Base-by-base conservation (phyloP, 1,140 invertebrate species). In the Bilobella aurantiaca region DNA sequence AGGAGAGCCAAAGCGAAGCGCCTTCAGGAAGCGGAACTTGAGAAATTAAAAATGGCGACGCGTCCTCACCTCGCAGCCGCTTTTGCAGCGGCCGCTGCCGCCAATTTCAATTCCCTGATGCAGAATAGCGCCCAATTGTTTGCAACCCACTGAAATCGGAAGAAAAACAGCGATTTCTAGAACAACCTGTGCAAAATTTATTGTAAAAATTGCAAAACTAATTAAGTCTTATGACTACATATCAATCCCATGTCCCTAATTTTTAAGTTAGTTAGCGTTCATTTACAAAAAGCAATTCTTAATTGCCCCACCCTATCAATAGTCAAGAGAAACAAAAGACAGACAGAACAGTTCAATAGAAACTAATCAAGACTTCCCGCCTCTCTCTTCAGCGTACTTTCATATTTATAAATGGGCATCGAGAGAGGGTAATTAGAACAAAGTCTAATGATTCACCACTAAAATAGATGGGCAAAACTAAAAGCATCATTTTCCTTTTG, bases 21-120 rank as follows among this genome's bases (percentile, higher is more conserved):
- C 27, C 82, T 96, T 8, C 92, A 96, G 76, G 93, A 97, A 78
- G 92, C 93, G 31, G 93, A 96, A 82, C 85, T 93, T 71, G 91
- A 92, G 78, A 91, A 91, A 77, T 77, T 91, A 69, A 86, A 88
- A 76, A 88, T 90, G 86, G 86, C 86, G 16, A 81, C 83, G 1
- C 77, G 85, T 59, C 74, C 68, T 29, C 72, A 73, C 64, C 66
- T 75, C 59, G 72, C 77, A 82, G 49, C 82, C 78, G 66, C 81
- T 78, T 68, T 81, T 79, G 73, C 78, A 75, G 53, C 75, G 78
- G 21, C 81, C 78, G 74, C 80, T 77, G 3, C 76, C 76, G 21
- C 71, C 34, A 73, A 73, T 59, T 70, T 73, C 49, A 73, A 73
- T 57, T 67, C 64, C n/a, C 46, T 73, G 27, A 70, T 73, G 25